A percentile compares a stretch with the other conserved stretches of the same genome.
These are phyloP conservation scores for Chrysomallon squamiferum DNA, from an alignment of 1,140 invertebrate species.

Conservation along the genomic window DNA sequence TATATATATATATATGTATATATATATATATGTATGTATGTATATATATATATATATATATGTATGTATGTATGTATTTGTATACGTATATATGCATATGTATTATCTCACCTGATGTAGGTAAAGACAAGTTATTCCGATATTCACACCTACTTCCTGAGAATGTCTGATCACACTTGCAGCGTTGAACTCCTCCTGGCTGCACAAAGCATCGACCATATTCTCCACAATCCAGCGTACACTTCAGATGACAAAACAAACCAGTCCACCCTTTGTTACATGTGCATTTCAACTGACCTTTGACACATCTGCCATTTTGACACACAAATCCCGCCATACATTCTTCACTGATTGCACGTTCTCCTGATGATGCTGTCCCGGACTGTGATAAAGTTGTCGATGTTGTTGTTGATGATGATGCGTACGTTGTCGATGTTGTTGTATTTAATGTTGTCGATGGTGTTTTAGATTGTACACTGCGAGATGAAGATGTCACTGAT, in stretches of 20 bases:
- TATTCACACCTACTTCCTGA: neutral
- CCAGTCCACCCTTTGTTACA: constrained; percentile 1
- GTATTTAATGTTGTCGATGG: neutral
- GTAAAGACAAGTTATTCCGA: neutral
- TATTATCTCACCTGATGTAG: neutral
- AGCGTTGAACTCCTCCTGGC: neutral
- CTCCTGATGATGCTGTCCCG: neutral
- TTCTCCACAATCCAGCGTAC: neutral
- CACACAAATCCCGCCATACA: neutral
- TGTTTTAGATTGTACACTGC: too few relatives aligned
- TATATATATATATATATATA: too few relatives aligned
- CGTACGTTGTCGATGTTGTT: neutral
- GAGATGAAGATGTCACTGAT: too few relatives aligned
- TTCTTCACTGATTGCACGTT: too few relatives aligned
- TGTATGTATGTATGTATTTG: too few relatives aligned
- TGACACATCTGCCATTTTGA: neutral
- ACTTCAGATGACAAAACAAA: neutral
- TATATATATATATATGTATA: too few relatives aligned
- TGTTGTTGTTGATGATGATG: neutral
- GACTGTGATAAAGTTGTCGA: neutral
- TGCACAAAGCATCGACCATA: neutral
- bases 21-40: too few relatives aligned
- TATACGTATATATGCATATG: too few relatives aligned
- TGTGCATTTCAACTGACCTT: neutral
- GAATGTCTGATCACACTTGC: neutral